phyloP scores from a whole-genome alignment of 2,888 invertebrate genomes.

The Meliscaeva auricollis region DNA sequence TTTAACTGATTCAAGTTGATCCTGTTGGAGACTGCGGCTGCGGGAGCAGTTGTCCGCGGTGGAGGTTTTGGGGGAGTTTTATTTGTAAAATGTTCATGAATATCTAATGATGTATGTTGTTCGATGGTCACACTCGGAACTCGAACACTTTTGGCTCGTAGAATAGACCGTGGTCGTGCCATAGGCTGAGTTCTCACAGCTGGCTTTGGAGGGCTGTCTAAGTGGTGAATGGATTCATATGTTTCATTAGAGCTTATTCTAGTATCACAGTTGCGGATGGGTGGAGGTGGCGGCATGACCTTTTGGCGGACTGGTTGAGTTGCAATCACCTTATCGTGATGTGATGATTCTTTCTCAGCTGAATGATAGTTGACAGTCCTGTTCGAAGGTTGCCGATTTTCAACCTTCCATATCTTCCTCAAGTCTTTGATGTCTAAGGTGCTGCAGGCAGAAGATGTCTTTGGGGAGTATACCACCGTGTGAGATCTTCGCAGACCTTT shows the following conservation, averaged over 20 bases:
- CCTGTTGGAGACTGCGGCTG: no score
- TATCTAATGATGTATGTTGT: slow-evolving; percentile 23
- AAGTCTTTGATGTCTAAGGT: slow-evolving; percentile 79
- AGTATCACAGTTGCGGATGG: slow-evolving; percentile 80
- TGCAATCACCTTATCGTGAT: slow-evolving; percentile 60
- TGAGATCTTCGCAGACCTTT: slow-evolving; percentile 82
- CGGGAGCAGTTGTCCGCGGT: slow-evolving; percentile 61
- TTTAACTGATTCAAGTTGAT: slow-evolving; percentile 55
- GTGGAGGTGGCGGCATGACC: slow-evolving; percentile 78
- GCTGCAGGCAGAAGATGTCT: slow-evolving; percentile 74
- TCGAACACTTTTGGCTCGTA: slow-evolving; percentile 80
- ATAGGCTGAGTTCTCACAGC: slow-evolving; percentile 71
- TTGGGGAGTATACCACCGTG: slow-evolving; percentile 81
- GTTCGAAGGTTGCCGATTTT: slow-evolving; percentile 53
- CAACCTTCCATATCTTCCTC: slow-evolving; percentile 77
- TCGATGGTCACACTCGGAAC: slow-evolving; percentile 52
- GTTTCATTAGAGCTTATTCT: slow-evolving; percentile 69
- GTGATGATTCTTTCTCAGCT: slow-evolving; percentile 19
- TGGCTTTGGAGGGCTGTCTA: slow-evolving; percentile 42
- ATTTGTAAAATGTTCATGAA: slow-evolving; percentile 35
- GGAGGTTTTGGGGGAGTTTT: slow-evolving; percentile 75
- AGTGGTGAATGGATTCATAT: slow-evolving; percentile 45
- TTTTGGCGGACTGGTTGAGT: slow-evolving; percentile 69
- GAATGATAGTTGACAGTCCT: slow-evolving; percentile 23
- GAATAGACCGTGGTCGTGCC: slow-evolving; percentile 78